These are phyloP conservation scores for Drosophila lutescens DNA, from an alignment of 2,888 invertebrate species.

Conservation along the genomic window DNA sequence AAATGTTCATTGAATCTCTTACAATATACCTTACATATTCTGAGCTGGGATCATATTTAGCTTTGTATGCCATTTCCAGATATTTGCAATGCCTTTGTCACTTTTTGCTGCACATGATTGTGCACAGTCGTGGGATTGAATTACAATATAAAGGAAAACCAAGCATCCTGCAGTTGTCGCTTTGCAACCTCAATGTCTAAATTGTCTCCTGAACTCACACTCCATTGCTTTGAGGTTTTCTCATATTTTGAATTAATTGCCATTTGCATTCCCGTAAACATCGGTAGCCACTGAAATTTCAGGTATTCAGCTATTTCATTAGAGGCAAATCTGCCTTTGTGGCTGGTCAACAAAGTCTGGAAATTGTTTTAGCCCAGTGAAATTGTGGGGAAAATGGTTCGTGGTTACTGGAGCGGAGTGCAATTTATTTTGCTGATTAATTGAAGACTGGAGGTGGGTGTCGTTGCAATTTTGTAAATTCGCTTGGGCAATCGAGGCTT, in stretches of 20 bases:
- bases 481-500: slow-evolving; percentile 21
- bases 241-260: slow-evolving; percentile 2
- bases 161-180: slow-evolving; percentile 7
- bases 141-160: slow-evolving; percentile 15
- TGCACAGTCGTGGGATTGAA: slow-evolving; percentile 19
- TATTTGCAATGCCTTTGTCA: slow-evolving; percentile 7
- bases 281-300: slow-evolving; percentile 2
- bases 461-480: slow-evolving; percentile 25
- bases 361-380: slow-evolving; percentile 16
- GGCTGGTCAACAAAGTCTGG: slow-evolving; percentile 4
- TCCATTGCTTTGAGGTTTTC: neutral
- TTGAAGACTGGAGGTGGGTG: slow-evolving; percentile 17
- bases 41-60: neutral
- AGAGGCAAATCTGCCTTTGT: slow-evolving; percentile 20
- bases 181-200: neutral
- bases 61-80: neutral
- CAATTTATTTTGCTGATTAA: slow-evolving; percentile 46
- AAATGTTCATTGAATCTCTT: slow-evolving; percentile 1
- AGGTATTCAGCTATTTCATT: slow-evolving; percentile 29
- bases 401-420: slow-evolving; percentile 15
- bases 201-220: neutral
- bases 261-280: neutral
- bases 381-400: slow-evolving; percentile 44
- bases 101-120: slow-evolving; percentile 5
- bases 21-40: neutral